A percentile compares a stretch with the other conserved stretches of the same genome.
phyloP scores from a whole-genome alignment of 2,888 invertebrate species.

The Drosophila paracracens region DNA sequence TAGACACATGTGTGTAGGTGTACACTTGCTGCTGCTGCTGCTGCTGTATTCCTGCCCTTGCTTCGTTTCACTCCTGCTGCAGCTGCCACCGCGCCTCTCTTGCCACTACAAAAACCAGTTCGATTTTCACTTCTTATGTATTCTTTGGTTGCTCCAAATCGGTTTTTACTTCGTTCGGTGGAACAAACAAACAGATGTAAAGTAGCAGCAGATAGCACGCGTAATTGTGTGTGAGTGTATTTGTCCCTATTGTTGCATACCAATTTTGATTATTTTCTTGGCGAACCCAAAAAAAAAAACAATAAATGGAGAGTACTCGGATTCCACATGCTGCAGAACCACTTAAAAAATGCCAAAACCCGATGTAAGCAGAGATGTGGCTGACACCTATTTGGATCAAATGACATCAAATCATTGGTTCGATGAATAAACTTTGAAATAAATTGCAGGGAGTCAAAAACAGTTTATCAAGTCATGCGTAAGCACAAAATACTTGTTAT shows the following conservation, averaged over 20 bases:
- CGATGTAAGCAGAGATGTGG: conserved; percentile 9
- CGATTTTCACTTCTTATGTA: conserved; percentile 76
- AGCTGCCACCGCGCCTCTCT: conserved; percentile 26
- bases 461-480: not conserved
- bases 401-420: conserved; percentile 19
- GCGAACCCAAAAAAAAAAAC: conserved; percentile 25
- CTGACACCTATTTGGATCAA: conserved; percentile 23
- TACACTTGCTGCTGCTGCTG: conserved; percentile 5
- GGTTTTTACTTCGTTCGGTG: not conserved
- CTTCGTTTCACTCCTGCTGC: not conserved
- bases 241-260: conserved; percentile 11
- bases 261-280: conserved; percentile 61
- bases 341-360: conserved; percentile 36
- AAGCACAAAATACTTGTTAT: not conserved
- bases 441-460: conserved; percentile 7
- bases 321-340: conserved; percentile 44
- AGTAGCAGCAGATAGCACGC: conserved; percentile 42
- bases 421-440: not conserved
- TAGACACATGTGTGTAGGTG: conserved; percentile 21
- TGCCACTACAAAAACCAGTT: conserved; percentile 60
- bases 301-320: conserved; percentile 30
- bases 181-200: conserved; percentile 60
- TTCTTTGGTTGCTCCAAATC: conserved; percentile 54
- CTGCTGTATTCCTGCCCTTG: not conserved
- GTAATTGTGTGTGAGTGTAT: conserved; percentile 10